Percentiles rank a stretch among this genome's conserved stretches.
Evolutionary conservation across 2,888 invertebrate species (phyloP).

Genomic region (Sisyra terminalis): DNA sequence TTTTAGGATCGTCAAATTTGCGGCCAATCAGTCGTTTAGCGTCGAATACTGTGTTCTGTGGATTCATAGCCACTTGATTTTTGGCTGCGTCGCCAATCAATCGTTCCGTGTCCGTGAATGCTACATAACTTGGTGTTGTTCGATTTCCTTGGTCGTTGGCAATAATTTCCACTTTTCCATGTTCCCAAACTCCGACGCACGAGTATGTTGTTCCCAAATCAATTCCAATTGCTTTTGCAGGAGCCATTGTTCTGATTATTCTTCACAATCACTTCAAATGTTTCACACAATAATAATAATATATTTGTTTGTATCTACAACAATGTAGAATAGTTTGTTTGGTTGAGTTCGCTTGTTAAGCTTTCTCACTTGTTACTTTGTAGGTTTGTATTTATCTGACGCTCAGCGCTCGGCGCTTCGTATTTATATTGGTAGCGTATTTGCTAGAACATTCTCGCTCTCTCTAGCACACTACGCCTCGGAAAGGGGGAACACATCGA

Average conservation of each 20-base stretch:
- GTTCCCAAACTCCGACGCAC: conserved; percentile 65
- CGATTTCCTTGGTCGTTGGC: conserved; percentile 81
- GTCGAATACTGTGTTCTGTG: conserved; percentile 54
- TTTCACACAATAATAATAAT: conserved; percentile 1
- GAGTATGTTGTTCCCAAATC: conserved; percentile 76
- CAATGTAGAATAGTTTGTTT: background rate
- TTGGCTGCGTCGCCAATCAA: conserved; percentile 78
- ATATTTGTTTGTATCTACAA: background rate
- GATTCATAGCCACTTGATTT: conserved; percentile 64
- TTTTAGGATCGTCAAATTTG: conserved; percentile 54
- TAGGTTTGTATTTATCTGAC: too few relatives aligned
- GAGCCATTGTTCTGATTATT: conserved; percentile 1
- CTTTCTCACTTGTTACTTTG: too few relatives aligned
- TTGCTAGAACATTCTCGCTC: too few relatives aligned
- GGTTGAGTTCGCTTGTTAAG: conserved; percentile 2
- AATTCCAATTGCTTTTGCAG: conserved; percentile 41
- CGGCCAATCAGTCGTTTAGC: conserved; percentile 66
- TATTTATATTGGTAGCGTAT: too few relatives aligned
- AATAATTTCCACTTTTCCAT: conserved; percentile 68
- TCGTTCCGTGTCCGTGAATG: conserved; percentile 70
- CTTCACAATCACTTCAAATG: background rate
- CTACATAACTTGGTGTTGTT: conserved; percentile 76
- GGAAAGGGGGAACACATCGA: too few relatives aligned
- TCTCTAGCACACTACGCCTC: too few relatives aligned
- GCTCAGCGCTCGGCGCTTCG: too few relatives aligned